phyloP scores from a whole-genome alignment of 2,797 vertebrate genomes.

The Dendrocincla fuliginosa region DNA sequence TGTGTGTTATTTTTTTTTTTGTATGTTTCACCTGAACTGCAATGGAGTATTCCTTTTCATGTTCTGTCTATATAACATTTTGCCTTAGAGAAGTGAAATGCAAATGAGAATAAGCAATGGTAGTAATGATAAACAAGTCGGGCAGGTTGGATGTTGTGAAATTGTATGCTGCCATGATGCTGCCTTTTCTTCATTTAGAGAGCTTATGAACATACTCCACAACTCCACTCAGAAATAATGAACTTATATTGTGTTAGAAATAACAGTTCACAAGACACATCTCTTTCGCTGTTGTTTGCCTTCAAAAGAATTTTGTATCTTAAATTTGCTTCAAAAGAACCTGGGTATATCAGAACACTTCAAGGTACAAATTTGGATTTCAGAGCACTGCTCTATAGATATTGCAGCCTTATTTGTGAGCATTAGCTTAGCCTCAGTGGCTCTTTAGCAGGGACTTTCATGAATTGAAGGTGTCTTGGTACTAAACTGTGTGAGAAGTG shows the following conservation, averaged over 20 bases:
- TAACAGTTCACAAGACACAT: neutral
- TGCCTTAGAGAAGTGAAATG: neutral
- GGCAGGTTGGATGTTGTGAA: neutral
- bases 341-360: neutral
- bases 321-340: neutral
- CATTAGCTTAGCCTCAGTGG: neutral
- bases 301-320: neutral
- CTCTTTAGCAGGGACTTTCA: neutral
- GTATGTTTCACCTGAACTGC: neutral
- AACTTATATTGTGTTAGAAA: neutral
- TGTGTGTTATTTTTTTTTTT: neutral
- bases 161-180: fast-evolving
- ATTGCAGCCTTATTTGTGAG: neutral
- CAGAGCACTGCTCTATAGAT: neutral
- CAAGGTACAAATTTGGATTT: neutral
- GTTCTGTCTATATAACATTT: neutral
- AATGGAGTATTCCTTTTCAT: neutral
- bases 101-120: neutral
- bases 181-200: neutral
- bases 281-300: neutral
- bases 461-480: neutral
- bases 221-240: neutral
- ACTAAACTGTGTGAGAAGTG: neutral
- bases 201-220: neutral
- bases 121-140: neutral